Evolutionary conservation across 2,888 invertebrate species (phyloP).

Genomic region (Drosophila meridionalis): DNA sequence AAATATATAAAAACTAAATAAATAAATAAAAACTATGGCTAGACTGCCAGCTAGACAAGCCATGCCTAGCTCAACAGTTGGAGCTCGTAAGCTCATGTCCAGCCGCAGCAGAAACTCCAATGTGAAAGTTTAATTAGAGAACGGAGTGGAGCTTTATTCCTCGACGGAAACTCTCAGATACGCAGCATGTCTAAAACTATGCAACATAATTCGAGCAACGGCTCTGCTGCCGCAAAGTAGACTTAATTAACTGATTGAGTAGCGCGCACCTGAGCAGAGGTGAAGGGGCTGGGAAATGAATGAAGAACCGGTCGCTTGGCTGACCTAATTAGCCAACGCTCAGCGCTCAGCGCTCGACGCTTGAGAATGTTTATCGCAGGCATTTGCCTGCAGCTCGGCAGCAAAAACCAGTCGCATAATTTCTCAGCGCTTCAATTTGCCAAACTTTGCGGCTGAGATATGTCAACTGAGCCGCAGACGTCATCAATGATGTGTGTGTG

Average conservation of each 20-base stretch:
- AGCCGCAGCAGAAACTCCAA: too few relatives aligned
- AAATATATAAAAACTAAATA: too few relatives aligned
- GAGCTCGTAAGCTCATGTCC: too few relatives aligned
- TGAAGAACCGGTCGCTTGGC: slow-evolving; percentile 44
- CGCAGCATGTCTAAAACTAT: slow-evolving; percentile 18
- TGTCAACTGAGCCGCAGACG: slow-evolving; percentile 14
- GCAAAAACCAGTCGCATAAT: slow-evolving; percentile 35
- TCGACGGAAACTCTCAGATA: neutral
- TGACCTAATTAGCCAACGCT: slow-evolving; percentile 45
- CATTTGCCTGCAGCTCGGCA: neutral
- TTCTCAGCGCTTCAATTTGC: slow-evolving; percentile 19
- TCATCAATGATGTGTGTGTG: slow-evolving; percentile 24
- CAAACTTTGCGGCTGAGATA: slow-evolving; percentile 15
- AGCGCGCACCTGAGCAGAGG: neutral
- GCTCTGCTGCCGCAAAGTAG: slow-evolving; percentile 24
- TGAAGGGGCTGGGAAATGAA: neutral
- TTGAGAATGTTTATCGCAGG: slow-evolving; percentile 20
- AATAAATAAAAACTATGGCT: too few relatives aligned
- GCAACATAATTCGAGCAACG: slow-evolving; percentile 6
- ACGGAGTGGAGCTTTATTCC: too few relatives aligned
- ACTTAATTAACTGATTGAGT: neutral
- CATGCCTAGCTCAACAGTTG: too few relatives aligned
- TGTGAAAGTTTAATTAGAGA: neutral
- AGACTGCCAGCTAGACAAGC: too few relatives aligned
- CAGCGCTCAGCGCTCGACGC: slow-evolving; percentile 22